Evolutionary conservation across 2,888 invertebrate genomes (phyloP), one percentile per base, ranked within the genome.

Genomic region (Tortricodes alternella): DNA sequence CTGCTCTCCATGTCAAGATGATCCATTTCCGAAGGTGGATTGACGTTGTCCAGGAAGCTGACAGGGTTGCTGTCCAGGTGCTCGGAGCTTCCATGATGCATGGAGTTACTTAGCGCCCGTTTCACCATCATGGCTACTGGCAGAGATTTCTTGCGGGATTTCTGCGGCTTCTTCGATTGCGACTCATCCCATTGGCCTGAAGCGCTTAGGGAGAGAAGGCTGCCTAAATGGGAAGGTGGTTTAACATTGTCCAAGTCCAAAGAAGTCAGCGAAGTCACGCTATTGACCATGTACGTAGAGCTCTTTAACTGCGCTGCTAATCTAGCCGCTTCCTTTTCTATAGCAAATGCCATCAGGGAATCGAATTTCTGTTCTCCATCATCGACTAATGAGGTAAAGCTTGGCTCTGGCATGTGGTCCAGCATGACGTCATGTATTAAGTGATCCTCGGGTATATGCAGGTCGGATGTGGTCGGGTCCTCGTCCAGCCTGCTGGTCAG

Each of bases 1-100:
- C 96, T 97, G 60, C 94, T 93, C 63, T 95, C 95, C 93, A 95
- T 93, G 67, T 97, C 97, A 3, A 94, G 78, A 66, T 94, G 92
- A 56, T 95, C 95, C 94, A 96, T 94, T 62, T 95, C 92, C 0
- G 96, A 96, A 0, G 97, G 96, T 2, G 97, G 96, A 74, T 96
- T 96, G 2, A 96, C 93, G 61, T 95, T 94, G 24, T 97, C 97
- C 23, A 96, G 82, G 72, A 96, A 95, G 66, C 94, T 94, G 23
- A 83, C 73, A 0, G 90, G 89, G 43, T 81, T 92, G 60, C 92
- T 92, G 67, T 93, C 93, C 13, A 94, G 71, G 67, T 93, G 93
- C 70, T 96, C 96, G 0, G 94, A 89, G 50, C 92, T 92, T 7
- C 92, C 91, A 50, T 91, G 83, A 41, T 87, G 79, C 67, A 83